Evolutionary conservation across 2,113 vertebrate genomes (phyloP).

Genomic region (Dascyllus trimaculatus): DNA sequence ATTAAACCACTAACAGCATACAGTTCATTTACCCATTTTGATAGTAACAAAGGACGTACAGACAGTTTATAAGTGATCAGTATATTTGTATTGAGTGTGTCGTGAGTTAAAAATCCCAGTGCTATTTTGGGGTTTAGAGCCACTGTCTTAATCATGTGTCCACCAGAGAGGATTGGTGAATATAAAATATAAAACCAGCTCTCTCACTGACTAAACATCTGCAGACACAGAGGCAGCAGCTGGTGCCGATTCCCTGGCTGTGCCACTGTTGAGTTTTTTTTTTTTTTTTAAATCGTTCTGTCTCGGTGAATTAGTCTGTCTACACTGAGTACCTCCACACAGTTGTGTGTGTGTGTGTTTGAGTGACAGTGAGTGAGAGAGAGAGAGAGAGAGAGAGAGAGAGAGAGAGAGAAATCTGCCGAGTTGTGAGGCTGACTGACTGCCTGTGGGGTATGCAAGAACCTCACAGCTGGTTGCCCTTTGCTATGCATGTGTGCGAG

Average conservation of each 20-base stretch:
- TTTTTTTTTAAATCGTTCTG: constrained; percentile 21
- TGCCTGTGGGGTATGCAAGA: constrained; percentile 57
- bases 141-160: neutral
- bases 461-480: constrained; percentile 72
- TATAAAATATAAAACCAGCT: neutral
- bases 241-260: neutral
- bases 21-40: too few species aligned
- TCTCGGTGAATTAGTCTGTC: constrained; percentile 30
- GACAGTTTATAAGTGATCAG: too few species aligned
- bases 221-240: constrained; percentile 13
- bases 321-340: constrained; percentile 4
- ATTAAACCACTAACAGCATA: too few species aligned
- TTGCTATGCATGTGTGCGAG: constrained; percentile 51
- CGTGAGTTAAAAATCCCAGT: too few species aligned
- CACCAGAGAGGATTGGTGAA: neutral
- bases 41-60: too few species aligned
- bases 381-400: neutral
- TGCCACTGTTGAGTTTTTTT: constrained; percentile 24
- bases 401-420: constrained; percentile 22
- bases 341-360: constrained; percentile 9
- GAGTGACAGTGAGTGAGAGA: neutral
- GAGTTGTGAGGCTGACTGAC: constrained; percentile 35
- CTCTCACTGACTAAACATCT: constrained; percentile 24
- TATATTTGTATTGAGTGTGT: too few species aligned
- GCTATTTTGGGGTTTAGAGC: too few species aligned